Conservation (phyloP, 2,797 vertebrate genomes). For the Morelia viridis region DNA sequence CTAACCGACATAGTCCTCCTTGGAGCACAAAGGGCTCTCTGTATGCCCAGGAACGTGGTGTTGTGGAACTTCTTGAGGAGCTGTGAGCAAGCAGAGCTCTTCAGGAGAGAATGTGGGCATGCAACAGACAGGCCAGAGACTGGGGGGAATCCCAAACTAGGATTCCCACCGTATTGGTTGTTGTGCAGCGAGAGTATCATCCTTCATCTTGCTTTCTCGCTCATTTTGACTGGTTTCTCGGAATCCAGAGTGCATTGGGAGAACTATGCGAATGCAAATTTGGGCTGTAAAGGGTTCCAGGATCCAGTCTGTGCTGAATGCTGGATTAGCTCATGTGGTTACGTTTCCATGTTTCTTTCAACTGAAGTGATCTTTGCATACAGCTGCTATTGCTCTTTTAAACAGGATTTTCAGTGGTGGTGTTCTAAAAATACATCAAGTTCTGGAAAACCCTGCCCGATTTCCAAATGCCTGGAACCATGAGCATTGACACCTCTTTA, state of each 20-base stretch:
- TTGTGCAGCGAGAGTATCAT: no score
- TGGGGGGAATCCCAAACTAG: not conserved
- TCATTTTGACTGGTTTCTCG: not conserved
- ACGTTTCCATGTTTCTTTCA: not conserved
- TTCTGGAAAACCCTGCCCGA: not conserved
- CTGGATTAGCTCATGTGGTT: not conserved
- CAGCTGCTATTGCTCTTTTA: constrained; percentile 9
- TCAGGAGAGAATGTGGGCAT: not conserved
- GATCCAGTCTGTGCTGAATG: not conserved
- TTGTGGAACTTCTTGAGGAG: not conserved
- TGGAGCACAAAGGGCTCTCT: constrained; percentile 1
- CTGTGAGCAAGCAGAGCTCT: not conserved
- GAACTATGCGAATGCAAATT: not conserved
- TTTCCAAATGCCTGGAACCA: not conserved
- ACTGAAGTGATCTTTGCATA: constrained; percentile 8
- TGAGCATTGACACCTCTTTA: not conserved
- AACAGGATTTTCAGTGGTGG: not conserved
- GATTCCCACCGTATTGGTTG: not conserved
- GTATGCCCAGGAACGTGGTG: not conserved
- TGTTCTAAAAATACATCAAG: constrained; percentile 14
- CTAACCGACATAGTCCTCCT: not conserved
- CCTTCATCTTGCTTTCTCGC: not conserved
- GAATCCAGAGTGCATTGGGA: not conserved
- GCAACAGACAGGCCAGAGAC: not conserved
- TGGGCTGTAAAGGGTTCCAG: not conserved